Evolutionary conservation across 1,140 invertebrate species (phyloP), one percentile per base, ranked within the genome.

Genomic region (Ceratina japonica): DNA sequence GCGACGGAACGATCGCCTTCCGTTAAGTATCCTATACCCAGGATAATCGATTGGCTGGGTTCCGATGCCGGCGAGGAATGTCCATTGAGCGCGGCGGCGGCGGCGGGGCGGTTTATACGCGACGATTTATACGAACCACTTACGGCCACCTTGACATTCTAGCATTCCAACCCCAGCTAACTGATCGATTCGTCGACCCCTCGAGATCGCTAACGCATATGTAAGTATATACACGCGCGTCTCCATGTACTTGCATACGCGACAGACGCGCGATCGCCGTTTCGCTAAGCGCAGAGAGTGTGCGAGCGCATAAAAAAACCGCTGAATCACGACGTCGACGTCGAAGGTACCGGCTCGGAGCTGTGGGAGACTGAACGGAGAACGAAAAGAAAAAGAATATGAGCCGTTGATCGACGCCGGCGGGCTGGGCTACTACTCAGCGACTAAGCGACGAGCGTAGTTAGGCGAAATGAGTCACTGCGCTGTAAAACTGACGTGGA

Each of bases 291-390:
- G 49, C 27, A 13, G 58, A 31, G 62, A 58, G 22, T n/a, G 12
- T 7, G 22, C 3, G 27, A 22, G 24, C 20, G 31, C 18, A 16
- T n/a, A 22, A 20, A 59, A 44, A 44, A 54, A 54, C 68, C 22
- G 82, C 82, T 83, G 83, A 84, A 75, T 84, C 83, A 80, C 62
- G 24, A 22, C n/a, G 71, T 44, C 62, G 24, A 22, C n/a, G 71
- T 44, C 27, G 31, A 24, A 27, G 66, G n/a, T 52, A 68, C n/a
- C 12, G 8, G 15, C 4, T 18, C 7, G 20, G 12, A 49, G 10
- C 5, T n/a, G n/a, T 10, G 56, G 56, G 56, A 20, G 18, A 20
- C 8, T 10, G 58, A 75, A 76, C 18, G 31, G 20, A 73, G 58
- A 54, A 31, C 58, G 18, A 27, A 8, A 56, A 49, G 27, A 62